Conservation (phyloP, 2,113 vertebrate genomes). For the Daboia siamensis region DNA sequence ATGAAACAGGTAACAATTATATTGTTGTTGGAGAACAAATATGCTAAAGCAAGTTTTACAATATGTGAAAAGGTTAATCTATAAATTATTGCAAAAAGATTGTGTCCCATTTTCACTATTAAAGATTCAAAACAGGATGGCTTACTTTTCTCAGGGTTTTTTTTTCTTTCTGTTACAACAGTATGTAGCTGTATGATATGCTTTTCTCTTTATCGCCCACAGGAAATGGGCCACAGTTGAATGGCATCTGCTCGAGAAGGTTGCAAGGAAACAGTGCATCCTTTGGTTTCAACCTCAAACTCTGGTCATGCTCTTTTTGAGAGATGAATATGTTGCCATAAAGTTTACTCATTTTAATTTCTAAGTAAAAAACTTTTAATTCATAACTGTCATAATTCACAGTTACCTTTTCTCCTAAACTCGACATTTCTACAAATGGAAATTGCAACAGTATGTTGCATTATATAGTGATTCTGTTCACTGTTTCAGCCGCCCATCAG, state of each 20-base stretch:
- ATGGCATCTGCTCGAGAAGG: background rate
- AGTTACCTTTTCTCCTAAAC: slow-evolving; percentile 47
- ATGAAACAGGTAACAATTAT: too few relatives aligned
- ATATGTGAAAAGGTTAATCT: background rate
- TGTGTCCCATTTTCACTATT: background rate
- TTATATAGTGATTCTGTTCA: background rate
- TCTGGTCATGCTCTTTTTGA: background rate
- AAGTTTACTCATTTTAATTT: slow-evolving; percentile 4
- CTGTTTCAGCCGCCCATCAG: background rate
- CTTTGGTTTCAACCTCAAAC: background rate
- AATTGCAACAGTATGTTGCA: background rate
- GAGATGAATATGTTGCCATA: background rate
- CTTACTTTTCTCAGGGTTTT: background rate
- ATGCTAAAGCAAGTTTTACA: background rate
- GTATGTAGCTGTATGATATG: background rate
- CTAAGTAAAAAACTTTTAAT: slow-evolving; percentile 60
- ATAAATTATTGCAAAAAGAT: background rate
- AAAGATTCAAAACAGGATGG: background rate
- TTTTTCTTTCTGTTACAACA: background rate
- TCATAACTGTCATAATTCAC: slow-evolving; percentile 61
- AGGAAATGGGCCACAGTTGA: background rate
- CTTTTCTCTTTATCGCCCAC: background rate
- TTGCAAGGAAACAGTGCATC: background rate
- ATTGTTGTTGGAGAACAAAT: background rate
- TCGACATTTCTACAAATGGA: background rate